Evolutionary conservation across 1,140 invertebrate genomes (phyloP), one percentile per base, ranked within the genome.

Genomic region (Samia ricini): DNA sequence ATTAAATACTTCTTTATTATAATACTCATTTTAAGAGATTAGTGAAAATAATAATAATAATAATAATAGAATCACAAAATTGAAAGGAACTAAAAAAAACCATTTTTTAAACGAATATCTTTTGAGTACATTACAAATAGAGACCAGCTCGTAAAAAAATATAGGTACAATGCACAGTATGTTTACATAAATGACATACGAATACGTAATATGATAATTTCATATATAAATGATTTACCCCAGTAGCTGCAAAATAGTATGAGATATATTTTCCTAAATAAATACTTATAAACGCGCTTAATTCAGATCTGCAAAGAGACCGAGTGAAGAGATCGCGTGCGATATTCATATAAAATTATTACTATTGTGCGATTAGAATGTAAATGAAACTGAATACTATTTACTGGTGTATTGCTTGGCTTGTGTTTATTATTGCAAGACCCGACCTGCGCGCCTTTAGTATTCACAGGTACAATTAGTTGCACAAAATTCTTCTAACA

Each of bases 131-230:
- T 77, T 72, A 81, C 79, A 81, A 76, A 73, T 72, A 82, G 87
- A 89, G 87, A 89, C 87, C 87, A 89, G 87, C 87, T 89, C 87
- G 67, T 76, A 77, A 79, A 74, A 79, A 80, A 76, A 70, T 61
- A 78, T 66, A 79, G 80, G 78, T 71, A 73, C 74, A 65, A 79
- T 74, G 85, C 81, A 76, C 75, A 72, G 60, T 68, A 81, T 72
- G 72, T 68, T 71, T 76, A 76, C 21, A 55, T 55, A 23, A 42
- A 80, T 80, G 74, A 83, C 83, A 85, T 88, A 78, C 83, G n/a
- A n/a, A 83, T 74, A 79, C 68, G 69, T 83, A 81, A 78, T 79
- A 85, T 26, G 12, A 15, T 42, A 42, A 42, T 36, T 36, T 36
- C n/a, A n/a, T 36, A 36, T 36, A 36, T 36, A 36, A 36, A 15